Evolutionary conservation across 2,113 vertebrate species (phyloP).

Genomic region (Phasianus colchicus): DNA sequence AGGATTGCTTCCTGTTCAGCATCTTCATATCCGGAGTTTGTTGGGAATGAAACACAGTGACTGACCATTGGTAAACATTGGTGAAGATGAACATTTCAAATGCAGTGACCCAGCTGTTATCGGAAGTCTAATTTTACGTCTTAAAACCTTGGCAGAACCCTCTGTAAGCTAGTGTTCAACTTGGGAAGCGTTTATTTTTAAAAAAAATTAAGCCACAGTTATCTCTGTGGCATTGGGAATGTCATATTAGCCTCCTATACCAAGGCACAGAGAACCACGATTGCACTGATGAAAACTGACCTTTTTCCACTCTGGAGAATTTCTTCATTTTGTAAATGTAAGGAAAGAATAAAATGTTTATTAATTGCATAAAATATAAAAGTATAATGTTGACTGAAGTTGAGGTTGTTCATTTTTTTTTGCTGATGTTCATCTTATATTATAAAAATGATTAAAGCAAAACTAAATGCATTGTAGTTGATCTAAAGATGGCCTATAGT

Average conservation of each 20-base stretch:
- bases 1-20: background rate
- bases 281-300: background rate
- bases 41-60: background rate
- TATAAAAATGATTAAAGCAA: background rate
- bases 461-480: background rate
- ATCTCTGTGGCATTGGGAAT: background rate
- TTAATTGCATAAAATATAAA: background rate
- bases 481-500: background rate
- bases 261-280: background rate
- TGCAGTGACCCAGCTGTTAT: background rate
- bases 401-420: background rate
- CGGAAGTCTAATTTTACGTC: background rate
- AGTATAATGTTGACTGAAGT: background rate
- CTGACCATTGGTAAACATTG: background rate
- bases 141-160: background rate
- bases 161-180: background rate
- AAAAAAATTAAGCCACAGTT: background rate
- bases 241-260: background rate
- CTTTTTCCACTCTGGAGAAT: background rate
- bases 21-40: background rate
- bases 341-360: background rate
- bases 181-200: background rate
- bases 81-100: background rate
- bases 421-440: background rate
- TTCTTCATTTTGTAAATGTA: background rate